Base-by-base conservation (phyloP, 2,888 invertebrate genomes). In the Notocelia uddmanniana region DNA sequence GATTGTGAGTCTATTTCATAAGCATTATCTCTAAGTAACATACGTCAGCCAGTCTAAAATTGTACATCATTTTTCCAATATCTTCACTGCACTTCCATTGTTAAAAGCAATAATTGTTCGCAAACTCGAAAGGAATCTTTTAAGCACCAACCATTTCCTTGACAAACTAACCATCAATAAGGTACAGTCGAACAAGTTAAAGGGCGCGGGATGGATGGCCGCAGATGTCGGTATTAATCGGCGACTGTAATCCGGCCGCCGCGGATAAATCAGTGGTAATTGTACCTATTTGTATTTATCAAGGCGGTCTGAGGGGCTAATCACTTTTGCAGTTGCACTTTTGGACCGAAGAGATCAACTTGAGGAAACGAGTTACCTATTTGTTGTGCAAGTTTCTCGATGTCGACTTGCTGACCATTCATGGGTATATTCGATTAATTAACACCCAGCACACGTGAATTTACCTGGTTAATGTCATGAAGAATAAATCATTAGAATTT, bases 171-270 rank as follows among this genome's bases (percentile, higher is more conserved):
- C 70, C 58, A 66, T 70, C 70, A 70, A 66, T 64, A 70, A 70
- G 31, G 58, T 45, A 59, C 64, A 67, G 64, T 63, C 69, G 55
- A 26, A 68, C 9, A 52, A 71, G 71, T 67, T 72, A 72, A 91
- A 92, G 92, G 91, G 90, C 90, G 85, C 78, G 84, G 83, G 89
- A 90, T 90, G 88, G 91, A 90, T 90, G 84, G 90, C 82, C 86
- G 83, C 89, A 90, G 90, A 90, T 91, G 90, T 89, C 89, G 86
- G 84, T 85, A 90, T 90, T 91, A 91, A 91, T 91, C 89, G 90
- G 80, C 80, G 87, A 86, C 86, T 90, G 89, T 88, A 90, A 89
- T 89, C 89, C 89, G 83, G 82, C 87, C 84, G 84, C 82, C 83
- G 87, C 50, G 50, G 58, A 68, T 73, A 73, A 68, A 62, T 72